Base-by-base conservation (phyloP, 2,797 vertebrate species). In the Petrocephalus sullivani region DNA sequence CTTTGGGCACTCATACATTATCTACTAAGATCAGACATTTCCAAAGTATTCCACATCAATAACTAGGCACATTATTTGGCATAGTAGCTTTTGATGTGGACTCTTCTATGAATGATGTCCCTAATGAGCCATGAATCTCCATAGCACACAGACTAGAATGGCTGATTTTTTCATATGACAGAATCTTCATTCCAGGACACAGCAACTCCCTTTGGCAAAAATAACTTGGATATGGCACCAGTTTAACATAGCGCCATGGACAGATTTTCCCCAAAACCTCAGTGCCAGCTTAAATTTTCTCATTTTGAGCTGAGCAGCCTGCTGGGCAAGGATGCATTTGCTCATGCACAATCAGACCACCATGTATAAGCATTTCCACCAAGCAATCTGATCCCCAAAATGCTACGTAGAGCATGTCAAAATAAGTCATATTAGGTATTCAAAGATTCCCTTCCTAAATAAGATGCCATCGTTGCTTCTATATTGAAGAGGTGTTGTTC, bases 41-140 rank as follows among this genome's bases (percentile, higher is more conserved):
- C 71, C 71, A 78, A 78, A 78, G 71, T 78, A 78, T 78, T 78
- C 71, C 71, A 78, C 37, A 78, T 46, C 71, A 78, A 78, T 37
- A 46, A 78, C 71, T 78, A 46, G 71, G 6, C 14, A 78, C 14
- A 46, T 37, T n/a, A 78, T 78, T 78, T 78, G 37, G 37, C 71
- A 78, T n/a, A n/a, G 71, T 46, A 19, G 37, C 16, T 78, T 46
- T 28, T 46, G 16, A 78, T 46, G 2, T 46, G 14, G 16, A 78
- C 41, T 19, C 16, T 16, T 46, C 41, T 2, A n/a, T 46, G 41
- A 46, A 41, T n/a, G 71, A 49, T 19, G 19, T 41, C 37, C 5
- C 37, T 61, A 46, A 19, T 1, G 7, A 12, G 19, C 19, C 37
- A 78, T 46, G 33, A 19, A 78, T 78, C 37, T 78, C 37, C 41